Conservation (phyloP, 2,113 vertebrate genomes). For the Prunella himalayana region DNA sequence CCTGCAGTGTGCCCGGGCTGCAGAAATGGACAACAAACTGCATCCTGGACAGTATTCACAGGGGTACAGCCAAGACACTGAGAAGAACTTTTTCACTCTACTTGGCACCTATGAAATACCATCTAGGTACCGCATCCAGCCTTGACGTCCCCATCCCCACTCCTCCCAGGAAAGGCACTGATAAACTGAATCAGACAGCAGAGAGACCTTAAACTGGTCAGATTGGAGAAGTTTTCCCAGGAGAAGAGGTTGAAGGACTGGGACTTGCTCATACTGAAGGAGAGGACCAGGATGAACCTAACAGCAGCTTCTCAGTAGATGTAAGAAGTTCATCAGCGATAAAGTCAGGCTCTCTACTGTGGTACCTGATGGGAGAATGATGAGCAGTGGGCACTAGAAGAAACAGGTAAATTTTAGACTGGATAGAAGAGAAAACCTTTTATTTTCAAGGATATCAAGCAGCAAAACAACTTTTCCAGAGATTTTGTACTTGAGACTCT, state of each 20-base stretch:
- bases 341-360: background rate
- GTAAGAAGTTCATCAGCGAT: background rate
- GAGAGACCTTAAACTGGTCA: background rate
- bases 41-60: background rate
- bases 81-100: background rate
- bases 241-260: background rate
- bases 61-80: background rate
- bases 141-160: accelerated
- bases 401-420: background rate
- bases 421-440: background rate
- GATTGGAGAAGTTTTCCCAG: background rate
- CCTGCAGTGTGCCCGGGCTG: background rate
- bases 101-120: background rate
- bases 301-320: background rate
- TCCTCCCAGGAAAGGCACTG: background rate
- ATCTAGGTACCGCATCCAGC: background rate
- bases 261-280: background rate
- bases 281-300: background rate
- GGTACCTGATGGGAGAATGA: background rate
- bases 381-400: background rate
- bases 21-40: background rate
- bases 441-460: background rate
- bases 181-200: background rate
- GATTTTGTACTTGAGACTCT: background rate
- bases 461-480: background rate